Evolutionary conservation across 2,797 vertebrate genomes (phyloP).

Genomic region (Chaetodon trifasciatus): DNA sequence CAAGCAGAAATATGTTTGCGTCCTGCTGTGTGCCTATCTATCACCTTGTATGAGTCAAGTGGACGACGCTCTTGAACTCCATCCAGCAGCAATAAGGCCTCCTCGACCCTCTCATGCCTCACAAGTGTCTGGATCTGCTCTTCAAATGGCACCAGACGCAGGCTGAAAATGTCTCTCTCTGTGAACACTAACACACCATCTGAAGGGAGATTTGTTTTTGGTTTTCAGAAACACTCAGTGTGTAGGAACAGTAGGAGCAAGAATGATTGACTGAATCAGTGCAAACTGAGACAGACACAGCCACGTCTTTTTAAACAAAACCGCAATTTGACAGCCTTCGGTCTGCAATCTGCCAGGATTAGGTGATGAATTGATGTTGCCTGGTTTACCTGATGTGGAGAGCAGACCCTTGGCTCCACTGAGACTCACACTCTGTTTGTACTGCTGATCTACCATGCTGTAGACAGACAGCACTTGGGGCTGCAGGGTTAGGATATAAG

Average conservation of each 20-base stretch:
- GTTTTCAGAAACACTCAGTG: slow-evolving; percentile 34
- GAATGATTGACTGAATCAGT: slow-evolving; percentile 53
- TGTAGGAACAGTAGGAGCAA: slow-evolving; percentile 29
- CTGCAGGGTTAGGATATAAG: slow-evolving; percentile 77
- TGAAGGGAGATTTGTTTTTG: slow-evolving; percentile 63
- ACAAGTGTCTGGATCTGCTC: slow-evolving; percentile 80
- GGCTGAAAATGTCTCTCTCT: slow-evolving; percentile 75
- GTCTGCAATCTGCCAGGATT: slow-evolving; percentile 28
- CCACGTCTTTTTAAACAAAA: slow-evolving; percentile 24
- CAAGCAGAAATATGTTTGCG: neutral
- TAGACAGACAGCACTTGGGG: slow-evolving; percentile 75
- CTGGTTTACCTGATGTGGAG: slow-evolving; percentile 73
- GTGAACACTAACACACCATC: slow-evolving; percentile 79
- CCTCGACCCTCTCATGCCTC: slow-evolving; percentile 63
- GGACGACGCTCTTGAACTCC: slow-evolving; percentile 65
- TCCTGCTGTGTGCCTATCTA: neutral
- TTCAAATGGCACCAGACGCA: slow-evolving; percentile 73
- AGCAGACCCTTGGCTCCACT: slow-evolving; percentile 70
- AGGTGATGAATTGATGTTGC: slow-evolving; percentile 11
- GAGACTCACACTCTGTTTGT: slow-evolving; percentile 79
- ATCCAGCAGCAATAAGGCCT: slow-evolving; percentile 78
- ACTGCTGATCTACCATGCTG: slow-evolving; percentile 83
- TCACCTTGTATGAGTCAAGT: slow-evolving; percentile 74
- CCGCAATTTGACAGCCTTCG: slow-evolving; percentile 11
- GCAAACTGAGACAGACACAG: slow-evolving; percentile 37